Evolutionary conservation across 2,797 vertebrate species (phyloP), one percentile per base, ranked within the genome.

Genomic region (Xerus rutilus): DNA sequence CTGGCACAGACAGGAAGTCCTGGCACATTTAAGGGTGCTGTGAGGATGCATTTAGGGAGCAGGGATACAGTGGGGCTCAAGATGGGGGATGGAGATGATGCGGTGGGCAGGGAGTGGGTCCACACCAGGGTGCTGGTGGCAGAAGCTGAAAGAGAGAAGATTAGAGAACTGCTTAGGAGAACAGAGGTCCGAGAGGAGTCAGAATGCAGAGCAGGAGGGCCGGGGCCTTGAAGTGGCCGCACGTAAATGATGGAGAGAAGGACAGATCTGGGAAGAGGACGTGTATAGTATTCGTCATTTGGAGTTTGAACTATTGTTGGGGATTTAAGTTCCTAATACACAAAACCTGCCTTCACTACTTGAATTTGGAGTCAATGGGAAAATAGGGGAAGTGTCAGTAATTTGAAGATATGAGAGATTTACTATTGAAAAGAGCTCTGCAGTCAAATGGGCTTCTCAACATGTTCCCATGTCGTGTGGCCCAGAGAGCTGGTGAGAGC

Each of bases 361-460:
- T 35, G 35, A 87, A 72, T 25, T 49, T 62, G 25, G 6, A 11
- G 10, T 25, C 6, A 3, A 8, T 2, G 23, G 32, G 59, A 43
- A 79, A 64, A n/a, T 45, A 23, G n/a, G 14, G 30, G 43, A 69
- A 43, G 25, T 8, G 4, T 30, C 30, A 8, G 35, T 64, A 32
- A 23, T 8, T 4, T 25, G 43, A 54, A 77, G 1, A 39, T 0
- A 20, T 5, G 5, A 39, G 70, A 35, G 8, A 52, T 12, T 65
- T 15, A 28, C 6, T 4, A 21, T 7, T 32, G 28, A 1, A 1
- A 15, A 43, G 28, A 17, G 0, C 10, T n/a, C 54, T 21, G 0
- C 0, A 0, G 69, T 47, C 17, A 32, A 3, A 18, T 20, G 21
- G 28, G 21, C n/a, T 67, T 3, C 0, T 64, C 7, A 1, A 0